Base-by-base conservation (phyloP, 2,113 vertebrate species). In the Indri indri region DNA sequence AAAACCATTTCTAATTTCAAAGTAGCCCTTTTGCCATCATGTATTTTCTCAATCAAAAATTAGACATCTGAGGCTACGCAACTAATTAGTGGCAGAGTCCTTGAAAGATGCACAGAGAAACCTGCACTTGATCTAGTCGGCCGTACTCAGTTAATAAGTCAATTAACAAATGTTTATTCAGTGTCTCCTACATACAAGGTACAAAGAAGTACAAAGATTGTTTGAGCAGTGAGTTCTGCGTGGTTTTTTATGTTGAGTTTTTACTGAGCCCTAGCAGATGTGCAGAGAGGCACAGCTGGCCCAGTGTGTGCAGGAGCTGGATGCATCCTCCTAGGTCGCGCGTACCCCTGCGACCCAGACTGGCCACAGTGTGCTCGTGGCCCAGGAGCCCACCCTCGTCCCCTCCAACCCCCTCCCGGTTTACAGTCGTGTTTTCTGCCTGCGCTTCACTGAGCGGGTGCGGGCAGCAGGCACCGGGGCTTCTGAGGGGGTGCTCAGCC, bases 21-120 rank as follows among this genome's bases (percentile, higher is more conserved):
- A 96, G 94, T 37, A 87, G 83, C 90, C 82, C 87, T 54, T 93
- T 79, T 93, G 86, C 70, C 73, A 14, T 88, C 71, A n/a, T 77
- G 37, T 76, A 61, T 87, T 90, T 96, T 90, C 68, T 95, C 87
- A 82, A 11, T 82, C 42, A 89, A 77, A 96, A 96, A 70, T 65
- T 17, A 93, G 71, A 59, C 20, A 10, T 57, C 91, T 71, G 37
- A 66, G 66, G 91, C 88, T 50, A 76, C 10, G 57, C 45, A 34
- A 4, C 81, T 96, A 79, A 96, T 96, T 74, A 95, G 80, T 45
- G 92, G 40, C 34, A 50, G 86, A 73, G 34, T 73, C 74, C 94
- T 91, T 91, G 68, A 90, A 89, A 89, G 71, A 13, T n/a, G 4
- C 1, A 18, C 12, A 37, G 30, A 86, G 95, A 80, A 42, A 59